Percentiles rank a stretch among this genome's conserved stretches.
These are phyloP conservation scores for Keiferia lycopersicella DNA, from an alignment of 2,888 invertebrate genomes.

Conservation along the genomic window DNA sequence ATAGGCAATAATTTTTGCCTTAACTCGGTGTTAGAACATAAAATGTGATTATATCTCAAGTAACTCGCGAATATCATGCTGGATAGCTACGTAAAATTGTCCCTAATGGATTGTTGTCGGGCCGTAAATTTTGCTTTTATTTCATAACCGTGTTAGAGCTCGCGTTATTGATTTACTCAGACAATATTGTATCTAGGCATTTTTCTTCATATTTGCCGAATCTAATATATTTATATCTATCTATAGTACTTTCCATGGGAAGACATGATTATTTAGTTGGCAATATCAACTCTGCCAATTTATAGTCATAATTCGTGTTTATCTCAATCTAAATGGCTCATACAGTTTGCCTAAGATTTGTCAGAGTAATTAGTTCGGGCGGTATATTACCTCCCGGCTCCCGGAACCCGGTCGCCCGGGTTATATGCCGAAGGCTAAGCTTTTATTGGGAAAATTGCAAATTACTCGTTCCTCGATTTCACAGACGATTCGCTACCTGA, in stretches of 20 bases:
- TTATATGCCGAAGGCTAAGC: constrained; percentile 60
- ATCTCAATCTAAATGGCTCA: constrained; percentile 73
- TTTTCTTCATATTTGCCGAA: too few relatives aligned
- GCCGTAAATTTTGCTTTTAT: constrained; percentile 63
- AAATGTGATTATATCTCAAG: constrained; percentile 77
- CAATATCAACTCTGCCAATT: constrained; percentile 43
- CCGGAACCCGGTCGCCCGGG: constrained; percentile 34
- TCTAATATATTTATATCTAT: too few relatives aligned
- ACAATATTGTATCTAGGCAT: too few relatives aligned
- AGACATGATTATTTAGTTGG: constrained; percentile 28
- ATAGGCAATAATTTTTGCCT: constrained; percentile 76
- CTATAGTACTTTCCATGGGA: too few relatives aligned
- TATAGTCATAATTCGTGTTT: constrained; percentile 55
- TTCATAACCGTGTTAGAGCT: constrained; percentile 53
- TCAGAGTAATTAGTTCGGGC: constrained; percentile 64
- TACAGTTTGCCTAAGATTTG: constrained; percentile 57
- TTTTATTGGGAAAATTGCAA: constrained; percentile 72
- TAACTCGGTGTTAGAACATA: constrained; percentile 79
- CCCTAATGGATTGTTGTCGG: constrained; percentile 70
- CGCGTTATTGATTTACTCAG: constrained; percentile 35
- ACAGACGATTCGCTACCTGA: constrained; percentile 56
- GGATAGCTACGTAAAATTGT: constrained; percentile 62
- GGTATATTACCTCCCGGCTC: constrained; percentile 55
- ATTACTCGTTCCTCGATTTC: constrained; percentile 62
- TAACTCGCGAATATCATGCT: constrained; percentile 70